Evolutionary conservation across 2,888 invertebrate genomes (phyloP).

Genomic region (Tinea semifulvella): DNA sequence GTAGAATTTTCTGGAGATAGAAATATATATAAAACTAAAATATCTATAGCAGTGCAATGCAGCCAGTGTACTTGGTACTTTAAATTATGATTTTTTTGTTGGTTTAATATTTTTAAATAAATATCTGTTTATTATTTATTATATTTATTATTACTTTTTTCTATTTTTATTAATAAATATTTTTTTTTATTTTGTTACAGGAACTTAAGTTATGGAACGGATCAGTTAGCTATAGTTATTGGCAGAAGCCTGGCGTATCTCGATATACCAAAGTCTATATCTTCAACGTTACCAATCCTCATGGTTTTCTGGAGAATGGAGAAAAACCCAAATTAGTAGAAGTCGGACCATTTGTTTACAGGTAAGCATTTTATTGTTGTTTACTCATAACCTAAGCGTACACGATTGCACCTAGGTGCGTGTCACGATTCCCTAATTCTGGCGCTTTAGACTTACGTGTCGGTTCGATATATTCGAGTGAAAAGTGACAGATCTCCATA

Average conservation of each 20-base stretch:
- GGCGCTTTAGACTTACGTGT: too few relatives aligned
- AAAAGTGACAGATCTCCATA: too few relatives aligned
- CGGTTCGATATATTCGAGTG: too few relatives aligned
- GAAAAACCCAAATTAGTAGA: constrained; percentile 85
- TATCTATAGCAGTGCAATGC: too few relatives aligned
- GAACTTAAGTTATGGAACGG: constrained; percentile 86
- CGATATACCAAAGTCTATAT: constrained; percentile 87
- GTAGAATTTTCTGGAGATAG: too few relatives aligned
- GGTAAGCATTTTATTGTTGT: too few relatives aligned
- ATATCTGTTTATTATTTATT: background rate
- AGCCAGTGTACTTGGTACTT: too few relatives aligned
- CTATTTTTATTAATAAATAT: constrained; percentile 14
- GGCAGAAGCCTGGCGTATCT: constrained; percentile 87
- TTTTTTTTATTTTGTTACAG: constrained; percentile 48
- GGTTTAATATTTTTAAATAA: background rate
- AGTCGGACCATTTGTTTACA: constrained; percentile 87
- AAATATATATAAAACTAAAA: too few relatives aligned
- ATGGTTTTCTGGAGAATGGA: constrained; percentile 77
- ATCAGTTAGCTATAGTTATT: constrained; percentile 86
- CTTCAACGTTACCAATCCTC: constrained; percentile 88
- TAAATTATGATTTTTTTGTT: too few relatives aligned
- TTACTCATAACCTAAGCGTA: too few relatives aligned
- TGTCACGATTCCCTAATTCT: too few relatives aligned
- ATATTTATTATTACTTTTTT: background rate
- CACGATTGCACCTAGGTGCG: too few relatives aligned